phyloP scores from a whole-genome alignment of 2,797 vertebrate species.

The Crenuchus spilurus region DNA sequence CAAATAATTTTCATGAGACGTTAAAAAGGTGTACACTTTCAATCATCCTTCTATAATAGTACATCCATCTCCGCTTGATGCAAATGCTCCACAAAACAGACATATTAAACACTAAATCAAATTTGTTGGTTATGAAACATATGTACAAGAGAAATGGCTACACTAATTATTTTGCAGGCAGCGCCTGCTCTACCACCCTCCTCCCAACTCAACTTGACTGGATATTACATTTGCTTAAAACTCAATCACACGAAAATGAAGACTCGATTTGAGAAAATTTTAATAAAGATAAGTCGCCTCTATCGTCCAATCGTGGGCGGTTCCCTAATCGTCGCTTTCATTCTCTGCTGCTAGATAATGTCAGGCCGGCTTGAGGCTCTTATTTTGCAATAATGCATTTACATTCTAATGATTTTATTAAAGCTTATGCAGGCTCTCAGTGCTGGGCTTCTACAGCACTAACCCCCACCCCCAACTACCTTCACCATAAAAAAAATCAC shows the following conservation, averaged over 20 bases:
- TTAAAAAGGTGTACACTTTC: constrained; percentile 98
- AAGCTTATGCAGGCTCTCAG: constrained; percentile 95
- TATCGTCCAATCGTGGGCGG: constrained; percentile 96
- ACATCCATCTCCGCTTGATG: constrained; percentile 88
- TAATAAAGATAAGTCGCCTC: constrained; percentile 99
- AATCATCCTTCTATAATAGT: constrained; percentile 95
- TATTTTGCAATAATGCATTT: constrained; percentile 99
- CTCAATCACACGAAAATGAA: constrained; percentile 99
- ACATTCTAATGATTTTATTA: constrained; percentile 99
- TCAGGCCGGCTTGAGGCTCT: constrained; percentile 98
- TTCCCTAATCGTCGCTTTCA: constrained; percentile 97
- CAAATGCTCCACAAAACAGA: constrained; percentile 79
- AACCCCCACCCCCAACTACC: constrained; percentile 66
- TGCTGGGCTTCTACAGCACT: constrained; percentile 86
- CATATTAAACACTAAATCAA: constrained; percentile 24
- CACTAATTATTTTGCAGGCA: constrained; percentile 96
- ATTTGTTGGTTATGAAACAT: constrained; percentile 31
- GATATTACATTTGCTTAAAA: constrained; percentile 99
- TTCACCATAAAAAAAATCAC: constrained; percentile 65
- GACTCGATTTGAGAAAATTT: constrained; percentile 99
- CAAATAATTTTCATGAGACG: constrained; percentile 96
- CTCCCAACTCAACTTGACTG: constrained; percentile 76
- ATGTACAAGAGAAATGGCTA: constrained; percentile 63
- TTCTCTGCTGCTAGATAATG: constrained; percentile 91
- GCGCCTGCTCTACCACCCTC: constrained; percentile 36